Conservation (phyloP, 2,113 vertebrate species). For the Anser brachyrhynchus region DNA sequence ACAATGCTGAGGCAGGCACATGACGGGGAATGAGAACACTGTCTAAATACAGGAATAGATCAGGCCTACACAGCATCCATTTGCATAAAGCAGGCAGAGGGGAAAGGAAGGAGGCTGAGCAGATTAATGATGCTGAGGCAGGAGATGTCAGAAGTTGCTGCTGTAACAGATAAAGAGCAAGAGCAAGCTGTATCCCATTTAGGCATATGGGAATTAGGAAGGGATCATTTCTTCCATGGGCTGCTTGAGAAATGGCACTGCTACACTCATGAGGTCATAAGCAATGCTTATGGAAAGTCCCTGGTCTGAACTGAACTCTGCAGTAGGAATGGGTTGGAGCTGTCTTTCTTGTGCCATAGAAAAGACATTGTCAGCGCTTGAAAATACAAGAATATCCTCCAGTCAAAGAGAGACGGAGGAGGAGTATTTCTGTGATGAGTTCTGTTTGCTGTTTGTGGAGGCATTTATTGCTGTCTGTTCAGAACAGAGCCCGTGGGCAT, state of each 20-base stretch:
- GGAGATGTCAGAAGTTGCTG: neutral
- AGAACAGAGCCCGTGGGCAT: neutral
- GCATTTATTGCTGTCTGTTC: neutral
- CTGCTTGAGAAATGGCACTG: neutral
- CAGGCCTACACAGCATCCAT: rapidly evolving
- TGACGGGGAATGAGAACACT: neutral
- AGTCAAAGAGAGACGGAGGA: neutral
- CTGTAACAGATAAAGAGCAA: neutral
- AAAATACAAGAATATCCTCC: neutral
- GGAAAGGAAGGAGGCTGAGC: neutral
- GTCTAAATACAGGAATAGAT: neutral
- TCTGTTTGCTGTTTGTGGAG: conserved; percentile 21
- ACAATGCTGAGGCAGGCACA: neutral
- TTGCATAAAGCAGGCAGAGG: neutral
- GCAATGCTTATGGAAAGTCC: neutral
- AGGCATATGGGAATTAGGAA: neutral
- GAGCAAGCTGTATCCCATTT: neutral
- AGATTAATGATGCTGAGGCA: neutral
- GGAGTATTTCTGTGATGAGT: neutral
- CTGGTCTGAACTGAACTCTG: neutral
- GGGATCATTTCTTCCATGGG: neutral
- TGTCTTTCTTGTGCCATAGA: neutral
- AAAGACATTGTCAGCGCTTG: neutral
- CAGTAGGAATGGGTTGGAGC: neutral
- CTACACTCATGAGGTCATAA: neutral